phyloP scores from a whole-genome alignment of 2,888 invertebrate genomes.

The Amblyjoppa fuscipennis region DNA sequence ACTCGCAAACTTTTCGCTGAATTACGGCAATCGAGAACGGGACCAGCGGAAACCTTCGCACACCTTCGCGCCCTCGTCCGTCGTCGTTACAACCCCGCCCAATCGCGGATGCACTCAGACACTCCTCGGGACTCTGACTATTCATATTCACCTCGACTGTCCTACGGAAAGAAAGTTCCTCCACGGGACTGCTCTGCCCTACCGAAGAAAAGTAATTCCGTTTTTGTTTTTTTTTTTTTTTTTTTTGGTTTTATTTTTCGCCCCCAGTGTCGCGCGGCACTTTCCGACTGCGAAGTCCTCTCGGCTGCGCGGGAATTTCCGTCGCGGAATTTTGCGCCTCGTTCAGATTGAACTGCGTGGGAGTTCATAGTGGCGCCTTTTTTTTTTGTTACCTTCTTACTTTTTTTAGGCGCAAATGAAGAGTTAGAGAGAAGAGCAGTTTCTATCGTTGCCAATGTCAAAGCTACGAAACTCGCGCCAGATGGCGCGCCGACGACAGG shows the following conservation, averaged over 20 bases:
- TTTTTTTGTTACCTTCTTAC: background rate
- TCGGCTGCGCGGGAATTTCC: conserved; percentile 33
- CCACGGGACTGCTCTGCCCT: background rate
- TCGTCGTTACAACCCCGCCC: conserved; percentile 1
- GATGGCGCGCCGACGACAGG: background rate
- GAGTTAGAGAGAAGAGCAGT: background rate
- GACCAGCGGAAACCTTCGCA: conserved; percentile 27
- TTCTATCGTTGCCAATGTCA: background rate
- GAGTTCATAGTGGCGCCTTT: background rate
- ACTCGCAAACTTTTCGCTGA: conserved; percentile 60
- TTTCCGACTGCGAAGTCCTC: conserved; percentile 26
- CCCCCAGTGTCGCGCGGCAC: background rate
- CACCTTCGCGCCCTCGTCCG: background rate
- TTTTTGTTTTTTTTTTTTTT: background rate
- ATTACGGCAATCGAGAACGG: conserved; percentile 53
- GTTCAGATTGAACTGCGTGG: conserved; percentile 21
- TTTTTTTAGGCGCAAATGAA: background rate
- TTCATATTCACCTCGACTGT: conserved; percentile 70
- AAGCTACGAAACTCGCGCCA: background rate
- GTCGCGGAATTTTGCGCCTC: conserved; percentile 29
- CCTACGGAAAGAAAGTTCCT: conserved; percentile 47
- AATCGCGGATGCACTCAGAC: conserved; percentile 45
- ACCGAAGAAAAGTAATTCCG: conserved; percentile 47
- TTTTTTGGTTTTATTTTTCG: background rate
- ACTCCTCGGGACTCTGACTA: conserved; percentile 66